A percentile compares a stretch with the other conserved stretches of the same genome.
Evolutionary conservation across 2,797 vertebrate species (phyloP).

Genomic region (Anniella stebbinsi): DNA sequence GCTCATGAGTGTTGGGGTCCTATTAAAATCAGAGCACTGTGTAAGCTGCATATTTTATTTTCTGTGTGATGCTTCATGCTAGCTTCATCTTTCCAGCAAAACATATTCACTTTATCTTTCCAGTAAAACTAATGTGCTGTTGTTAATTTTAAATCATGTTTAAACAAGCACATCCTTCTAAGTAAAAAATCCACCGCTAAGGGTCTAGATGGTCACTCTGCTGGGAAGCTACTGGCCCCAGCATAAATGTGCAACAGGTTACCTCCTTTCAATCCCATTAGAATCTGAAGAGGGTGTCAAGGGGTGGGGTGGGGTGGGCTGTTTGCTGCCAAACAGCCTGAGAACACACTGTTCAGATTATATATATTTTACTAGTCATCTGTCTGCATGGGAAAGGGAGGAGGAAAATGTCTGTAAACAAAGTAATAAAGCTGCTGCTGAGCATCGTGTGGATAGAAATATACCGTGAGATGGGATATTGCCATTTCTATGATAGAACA

Average conservation of each 20-base stretch:
- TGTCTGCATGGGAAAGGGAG: not conserved
- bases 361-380: not conserved
- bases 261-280: not conserved
- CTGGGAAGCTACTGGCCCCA: not conserved
- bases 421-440: not conserved
- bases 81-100: conserved; percentile 11
- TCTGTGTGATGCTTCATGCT: not conserved
- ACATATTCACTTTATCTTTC: not conserved
- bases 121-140: not conserved
- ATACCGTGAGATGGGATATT: not conserved
- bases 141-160: conserved; percentile 11
- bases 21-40: not conserved
- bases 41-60: not conserved
- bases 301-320: rapidly evolving
- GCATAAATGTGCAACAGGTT: not conserved
- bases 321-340: not conserved
- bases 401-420: not conserved
- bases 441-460: not conserved
- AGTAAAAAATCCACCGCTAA: not conserved
- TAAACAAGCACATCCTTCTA: not conserved
- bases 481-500: not conserved
- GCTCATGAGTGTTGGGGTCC: not conserved
- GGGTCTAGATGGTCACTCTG: not conserved
- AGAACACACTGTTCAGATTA: not conserved
- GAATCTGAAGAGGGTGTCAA: not conserved